Evolutionary conservation across 2,797 vertebrate species (phyloP).

Genomic region (Cyprinella venusta): DNA sequence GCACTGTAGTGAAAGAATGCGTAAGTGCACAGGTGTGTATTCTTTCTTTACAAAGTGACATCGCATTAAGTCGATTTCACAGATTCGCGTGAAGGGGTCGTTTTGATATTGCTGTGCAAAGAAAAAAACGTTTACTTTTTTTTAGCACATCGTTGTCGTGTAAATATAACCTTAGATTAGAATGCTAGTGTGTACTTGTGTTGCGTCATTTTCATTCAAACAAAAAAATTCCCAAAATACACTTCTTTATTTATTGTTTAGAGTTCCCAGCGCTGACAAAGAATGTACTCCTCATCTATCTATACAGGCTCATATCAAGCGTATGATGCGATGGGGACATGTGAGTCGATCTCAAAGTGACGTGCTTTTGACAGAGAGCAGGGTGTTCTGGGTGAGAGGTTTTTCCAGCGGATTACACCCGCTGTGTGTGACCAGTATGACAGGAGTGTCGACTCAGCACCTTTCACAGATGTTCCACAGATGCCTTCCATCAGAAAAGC

Average conservation of each 20-base stretch:
- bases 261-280: neutral
- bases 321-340: neutral
- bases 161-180: neutral
- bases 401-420: conserved; percentile 36
- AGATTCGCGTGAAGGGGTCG: no score
- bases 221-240: neutral
- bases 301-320: neutral
- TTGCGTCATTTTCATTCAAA: conserved; percentile 23
- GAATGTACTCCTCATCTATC: neutral
- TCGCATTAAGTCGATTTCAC: no score
- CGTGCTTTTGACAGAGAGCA: conserved; percentile 26
- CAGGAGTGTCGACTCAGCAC: conserved; percentile 51
- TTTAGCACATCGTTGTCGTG: no score
- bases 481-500: conserved; percentile 44
- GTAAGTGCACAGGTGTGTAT: no score
- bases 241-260: neutral
- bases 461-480: conserved; percentile 59
- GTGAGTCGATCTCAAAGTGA: conserved; percentile 21
- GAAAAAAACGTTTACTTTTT: no score
- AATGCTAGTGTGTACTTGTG: neutral
- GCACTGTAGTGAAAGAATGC: no score
- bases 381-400: conserved; percentile 31
- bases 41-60: no score
- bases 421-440: conserved; percentile 48
- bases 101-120: no score